Percentiles rank a stretch among this genome's conserved stretches.
These are phyloP conservation scores for Spinibarbus caldwelli DNA, from an alignment of 2,797 vertebrate genomes.

Conservation along the genomic window DNA sequence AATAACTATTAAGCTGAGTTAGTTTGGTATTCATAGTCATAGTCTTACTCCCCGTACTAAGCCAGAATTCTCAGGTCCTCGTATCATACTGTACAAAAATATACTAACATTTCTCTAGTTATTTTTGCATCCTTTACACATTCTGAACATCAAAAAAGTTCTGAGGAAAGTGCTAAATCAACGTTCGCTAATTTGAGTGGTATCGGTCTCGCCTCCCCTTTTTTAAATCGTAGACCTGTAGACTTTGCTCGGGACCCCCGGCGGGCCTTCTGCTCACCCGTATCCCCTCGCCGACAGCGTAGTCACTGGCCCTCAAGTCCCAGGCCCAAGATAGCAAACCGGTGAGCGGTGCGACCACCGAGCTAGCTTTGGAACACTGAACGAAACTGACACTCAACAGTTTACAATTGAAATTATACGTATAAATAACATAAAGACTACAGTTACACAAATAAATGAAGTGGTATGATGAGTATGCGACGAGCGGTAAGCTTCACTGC, in stretches of 20 bases:
- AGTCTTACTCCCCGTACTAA: constrained; percentile 68
- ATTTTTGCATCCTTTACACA: constrained; percentile 81
- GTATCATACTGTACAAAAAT: constrained; percentile 84
- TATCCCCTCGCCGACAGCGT: constrained; percentile 57
- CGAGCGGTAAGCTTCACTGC: constrained; percentile 43
- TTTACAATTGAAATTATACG: constrained; percentile 62
- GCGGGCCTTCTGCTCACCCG: constrained; percentile 47
- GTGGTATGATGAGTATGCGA: constrained; percentile 54
- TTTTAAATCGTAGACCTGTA: constrained; percentile 37
- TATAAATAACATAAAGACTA: constrained; percentile 79
- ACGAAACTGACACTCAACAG: constrained; percentile 71
- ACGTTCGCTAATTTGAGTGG: constrained; percentile 67
- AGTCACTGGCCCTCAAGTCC: constrained; percentile 77
- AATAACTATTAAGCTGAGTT: constrained; percentile 72
- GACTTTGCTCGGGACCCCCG: constrained; percentile 33
- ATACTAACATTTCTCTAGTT: constrained; percentile 82
- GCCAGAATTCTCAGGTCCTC: constrained; percentile 69
- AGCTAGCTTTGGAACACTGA: constrained; percentile 71
- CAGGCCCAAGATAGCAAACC: constrained; percentile 67
- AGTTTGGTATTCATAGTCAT: constrained; percentile 57
- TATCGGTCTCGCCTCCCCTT: constrained; percentile 49
- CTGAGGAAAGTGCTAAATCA: constrained; percentile 80
- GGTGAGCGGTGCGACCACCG: constrained; percentile 64
- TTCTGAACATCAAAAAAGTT: constrained; percentile 80
- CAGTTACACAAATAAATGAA: constrained; percentile 69